These are phyloP conservation scores for Oceanites oceanicus DNA, from an alignment of 2,113 vertebrate genomes.

Conservation along the genomic window DNA sequence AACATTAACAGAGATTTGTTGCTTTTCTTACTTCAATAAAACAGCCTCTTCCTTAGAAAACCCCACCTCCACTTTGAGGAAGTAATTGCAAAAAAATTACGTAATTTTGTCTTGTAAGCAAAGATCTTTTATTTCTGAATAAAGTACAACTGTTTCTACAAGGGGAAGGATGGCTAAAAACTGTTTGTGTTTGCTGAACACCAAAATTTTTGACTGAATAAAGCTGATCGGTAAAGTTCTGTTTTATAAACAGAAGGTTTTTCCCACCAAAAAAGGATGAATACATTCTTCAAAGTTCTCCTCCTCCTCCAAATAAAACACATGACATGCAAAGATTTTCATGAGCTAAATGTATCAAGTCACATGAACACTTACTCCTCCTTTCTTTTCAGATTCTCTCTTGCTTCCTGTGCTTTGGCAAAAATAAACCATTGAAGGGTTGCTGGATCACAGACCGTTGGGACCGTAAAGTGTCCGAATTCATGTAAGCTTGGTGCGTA, in stretches of 20 bases:
- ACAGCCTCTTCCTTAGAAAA: background rate
- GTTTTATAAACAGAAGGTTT: background rate
- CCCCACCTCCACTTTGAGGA: accelerated
- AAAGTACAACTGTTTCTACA: background rate
- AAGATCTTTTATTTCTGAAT: background rate
- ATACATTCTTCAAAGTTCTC: background rate
- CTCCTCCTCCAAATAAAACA: background rate
- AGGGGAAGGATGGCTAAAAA: background rate
- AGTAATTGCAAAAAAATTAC: background rate
- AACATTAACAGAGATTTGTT: background rate
- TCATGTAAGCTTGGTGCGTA: slow-evolving; percentile 85
- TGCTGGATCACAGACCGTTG: slow-evolving; percentile 78
- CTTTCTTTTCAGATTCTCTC: slow-evolving; percentile 76
- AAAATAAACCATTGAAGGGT: slow-evolving; percentile 87
- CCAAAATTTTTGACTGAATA: background rate
- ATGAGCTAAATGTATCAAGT: background rate
- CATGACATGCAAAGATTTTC: background rate
- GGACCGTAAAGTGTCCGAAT: slow-evolving; percentile 88
- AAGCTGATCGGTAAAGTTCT: background rate
- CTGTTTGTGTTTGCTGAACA: background rate
- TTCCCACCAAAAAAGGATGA: background rate
- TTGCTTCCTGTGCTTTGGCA: slow-evolving; percentile 84
- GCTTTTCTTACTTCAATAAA: background rate
- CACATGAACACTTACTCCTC: slow-evolving; percentile 80
- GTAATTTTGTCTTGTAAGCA: background rate